phyloP scores from a whole-genome alignment of 2,888 invertebrate genomes.

The Teleiodes luculella region DNA sequence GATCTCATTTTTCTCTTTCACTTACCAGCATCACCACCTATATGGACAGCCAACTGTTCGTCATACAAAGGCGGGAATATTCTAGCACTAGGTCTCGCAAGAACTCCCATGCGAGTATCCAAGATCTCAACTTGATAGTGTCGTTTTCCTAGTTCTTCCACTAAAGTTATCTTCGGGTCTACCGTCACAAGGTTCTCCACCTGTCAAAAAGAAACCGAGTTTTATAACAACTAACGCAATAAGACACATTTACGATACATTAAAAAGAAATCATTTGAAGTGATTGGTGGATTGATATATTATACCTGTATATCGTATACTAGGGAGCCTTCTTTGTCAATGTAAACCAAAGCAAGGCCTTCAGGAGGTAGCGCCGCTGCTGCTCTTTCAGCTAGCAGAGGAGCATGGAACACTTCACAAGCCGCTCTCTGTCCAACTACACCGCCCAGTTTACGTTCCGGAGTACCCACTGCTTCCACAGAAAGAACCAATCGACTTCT shows the following conservation, averaged over 20 bases:
- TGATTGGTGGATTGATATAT: no score
- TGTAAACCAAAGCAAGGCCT: constrained; percentile 87
- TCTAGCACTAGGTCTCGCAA: constrained; percentile 87
- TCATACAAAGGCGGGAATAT: constrained; percentile 90
- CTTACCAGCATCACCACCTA: constrained; percentile 70
- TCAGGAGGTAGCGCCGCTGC: constrained; percentile 70
- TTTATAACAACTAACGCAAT: no score
- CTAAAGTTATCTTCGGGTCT: constrained; percentile 83
- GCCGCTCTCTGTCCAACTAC: constrained; percentile 85
- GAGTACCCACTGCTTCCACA: constrained; percentile 83
- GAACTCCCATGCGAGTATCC: constrained; percentile 83
- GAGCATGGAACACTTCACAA: constrained; percentile 89
- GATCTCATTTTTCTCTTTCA: neutral
- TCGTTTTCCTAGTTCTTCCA: constrained; percentile 85
- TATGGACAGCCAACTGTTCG: constrained; percentile 88
- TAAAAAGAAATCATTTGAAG: no score
- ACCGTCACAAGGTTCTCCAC: constrained; percentile 81
- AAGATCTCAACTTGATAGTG: constrained; percentile 87
- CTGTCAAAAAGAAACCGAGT: no score
- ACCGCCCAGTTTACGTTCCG: constrained; percentile 83
- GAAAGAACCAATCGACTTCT: constrained; percentile 86
- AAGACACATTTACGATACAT: no score
- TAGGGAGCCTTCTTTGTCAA: constrained; percentile 87
- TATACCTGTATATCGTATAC: constrained; percentile 84
- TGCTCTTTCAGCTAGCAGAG: constrained; percentile 77